Conservation (phyloP, 2,797 vertebrate species). For the Thunnus albacares region DNA sequence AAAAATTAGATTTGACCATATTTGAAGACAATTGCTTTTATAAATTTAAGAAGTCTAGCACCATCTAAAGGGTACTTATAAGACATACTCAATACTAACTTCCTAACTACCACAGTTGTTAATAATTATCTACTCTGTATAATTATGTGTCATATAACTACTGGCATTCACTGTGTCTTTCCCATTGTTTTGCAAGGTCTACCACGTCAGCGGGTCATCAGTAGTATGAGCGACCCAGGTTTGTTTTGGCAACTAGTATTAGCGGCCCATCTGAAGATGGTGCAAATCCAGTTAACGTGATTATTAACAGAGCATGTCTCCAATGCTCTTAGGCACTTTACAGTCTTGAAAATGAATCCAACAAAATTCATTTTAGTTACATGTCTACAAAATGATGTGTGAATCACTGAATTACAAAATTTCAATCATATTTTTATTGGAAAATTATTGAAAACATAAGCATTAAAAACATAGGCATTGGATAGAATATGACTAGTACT, state of each 20-base stretch:
- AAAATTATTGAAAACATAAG: conserved; percentile 84
- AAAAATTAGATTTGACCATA: neutral
- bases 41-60: neutral
- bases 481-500: conserved; percentile 84
- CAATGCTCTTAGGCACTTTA: neutral
- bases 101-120: neutral
- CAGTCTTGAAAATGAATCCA: neutral
- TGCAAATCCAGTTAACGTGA: neutral
- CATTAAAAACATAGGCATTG: conserved; percentile 83
- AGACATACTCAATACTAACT: neutral
- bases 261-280: neutral
- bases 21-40: no score
- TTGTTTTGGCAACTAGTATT: neutral
- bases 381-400: neutral
- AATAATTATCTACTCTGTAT: neutral
- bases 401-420: conserved; percentile 36
- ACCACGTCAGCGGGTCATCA: neutral
- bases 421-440: conserved; percentile 81
- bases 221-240: neutral
- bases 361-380: neutral
- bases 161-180: neutral
- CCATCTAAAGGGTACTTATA: conserved; percentile 6
- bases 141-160: neutral
- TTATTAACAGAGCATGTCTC: neutral
- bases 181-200: neutral